Percentiles rank a stretch among this genome's conserved stretches.
Conservation (phyloP, 2,888 invertebrate genomes). For the Harpalus rubripes region DNA sequence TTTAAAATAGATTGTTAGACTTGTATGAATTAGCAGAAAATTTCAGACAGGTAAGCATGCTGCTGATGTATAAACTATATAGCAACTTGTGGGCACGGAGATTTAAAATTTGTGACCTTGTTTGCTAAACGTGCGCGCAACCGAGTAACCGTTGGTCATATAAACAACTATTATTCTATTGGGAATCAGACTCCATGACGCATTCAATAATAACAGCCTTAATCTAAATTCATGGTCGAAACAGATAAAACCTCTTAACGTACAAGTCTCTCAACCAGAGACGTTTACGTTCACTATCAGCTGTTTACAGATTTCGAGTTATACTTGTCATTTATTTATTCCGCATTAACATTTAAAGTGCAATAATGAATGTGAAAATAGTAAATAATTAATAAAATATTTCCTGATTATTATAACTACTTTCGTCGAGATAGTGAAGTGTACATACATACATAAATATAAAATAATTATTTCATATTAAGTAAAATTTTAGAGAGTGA, state of each 20-base stretch:
- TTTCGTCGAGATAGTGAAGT: background rate
- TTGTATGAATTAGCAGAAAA: too few relatives aligned
- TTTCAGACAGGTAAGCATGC: too few relatives aligned
- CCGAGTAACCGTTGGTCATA: background rate
- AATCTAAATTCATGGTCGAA: slow-evolving; percentile 41
- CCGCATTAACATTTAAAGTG: too few relatives aligned
- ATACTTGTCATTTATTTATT: background rate
- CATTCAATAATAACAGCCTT: slow-evolving; percentile 20
- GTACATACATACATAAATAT: background rate
- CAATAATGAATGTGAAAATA: background rate
- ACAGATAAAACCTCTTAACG: slow-evolving; percentile 1
- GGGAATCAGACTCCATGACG: background rate
- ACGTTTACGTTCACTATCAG: background rate
- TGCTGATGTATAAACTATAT: too few relatives aligned
- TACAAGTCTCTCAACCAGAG: background rate
- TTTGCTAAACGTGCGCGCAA: too few relatives aligned
- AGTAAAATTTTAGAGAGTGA: background rate
- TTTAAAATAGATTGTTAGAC: too few relatives aligned
- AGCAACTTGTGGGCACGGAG: too few relatives aligned
- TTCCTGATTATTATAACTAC: too few relatives aligned
- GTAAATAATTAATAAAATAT: background rate
- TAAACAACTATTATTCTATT: background rate
- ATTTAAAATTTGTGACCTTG: too few relatives aligned
- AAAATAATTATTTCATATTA: background rate
- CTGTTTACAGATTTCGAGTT: background rate